Conservation (phyloP, 2,888 invertebrate species). For the Cylloceria caligata region DNA sequence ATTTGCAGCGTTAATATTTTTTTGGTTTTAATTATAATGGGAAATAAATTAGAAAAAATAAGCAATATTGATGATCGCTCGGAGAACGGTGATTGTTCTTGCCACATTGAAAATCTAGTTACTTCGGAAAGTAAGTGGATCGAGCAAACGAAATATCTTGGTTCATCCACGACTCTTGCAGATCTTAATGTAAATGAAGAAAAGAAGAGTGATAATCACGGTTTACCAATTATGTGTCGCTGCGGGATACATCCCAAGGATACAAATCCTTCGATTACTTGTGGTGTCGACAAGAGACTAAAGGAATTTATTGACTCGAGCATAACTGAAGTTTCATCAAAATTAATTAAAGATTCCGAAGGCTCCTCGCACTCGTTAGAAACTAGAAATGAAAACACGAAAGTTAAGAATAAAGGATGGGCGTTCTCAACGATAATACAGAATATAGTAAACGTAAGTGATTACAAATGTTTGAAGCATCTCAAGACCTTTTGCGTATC, state of each 20-base stretch:
- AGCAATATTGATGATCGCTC: neutral
- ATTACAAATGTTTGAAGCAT: conserved; percentile 15
- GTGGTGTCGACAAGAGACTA: conserved; percentile 42
- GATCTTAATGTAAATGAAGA: neutral
- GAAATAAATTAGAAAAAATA: conserved; percentile 37
- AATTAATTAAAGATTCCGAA: neutral
- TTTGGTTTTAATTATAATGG: conserved; percentile 29
- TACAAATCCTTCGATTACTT: neutral
- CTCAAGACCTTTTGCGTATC: conserved; percentile 44
- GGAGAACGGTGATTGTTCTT: neutral
- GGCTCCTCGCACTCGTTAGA: neutral
- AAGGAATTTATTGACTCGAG: conserved; percentile 52
- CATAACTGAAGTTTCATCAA: neutral
- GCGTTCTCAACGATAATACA: neutral
- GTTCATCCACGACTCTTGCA: neutral
- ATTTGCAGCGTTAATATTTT: conserved; percentile 37
- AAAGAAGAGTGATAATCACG: neutral
- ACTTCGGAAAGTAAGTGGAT: neutral
- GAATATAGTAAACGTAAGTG: conserved; percentile 5
- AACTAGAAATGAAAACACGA: conserved; percentile 1
- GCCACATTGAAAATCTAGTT: neutral
- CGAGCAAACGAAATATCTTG: neutral
- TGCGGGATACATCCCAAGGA: conserved; percentile 35
- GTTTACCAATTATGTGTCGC: conserved; percentile 18
- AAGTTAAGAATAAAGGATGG: neutral